These are phyloP conservation scores for Monochamus alternatus DNA, from an alignment of 2,888 invertebrate genomes.

Conservation along the genomic window DNA sequence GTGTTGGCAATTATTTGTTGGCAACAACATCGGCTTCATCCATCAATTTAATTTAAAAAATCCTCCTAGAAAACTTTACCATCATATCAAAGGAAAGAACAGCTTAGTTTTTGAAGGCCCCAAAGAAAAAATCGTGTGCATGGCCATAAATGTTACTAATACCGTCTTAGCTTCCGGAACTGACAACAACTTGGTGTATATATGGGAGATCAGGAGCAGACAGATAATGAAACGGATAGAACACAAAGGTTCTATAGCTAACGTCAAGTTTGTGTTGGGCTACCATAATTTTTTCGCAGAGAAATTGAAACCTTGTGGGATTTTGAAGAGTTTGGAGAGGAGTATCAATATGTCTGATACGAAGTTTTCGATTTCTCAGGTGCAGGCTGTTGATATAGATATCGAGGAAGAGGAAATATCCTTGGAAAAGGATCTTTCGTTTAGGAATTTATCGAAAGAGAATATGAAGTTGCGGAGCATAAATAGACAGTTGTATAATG, in stretches of 20 bases:
- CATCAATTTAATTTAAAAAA: constrained; percentile 79
- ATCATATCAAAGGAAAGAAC: constrained; percentile 74
- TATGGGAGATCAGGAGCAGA: constrained; percentile 87
- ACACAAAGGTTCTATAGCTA: constrained; percentile 84
- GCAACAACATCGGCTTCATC: constrained; percentile 82
- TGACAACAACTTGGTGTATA: constrained; percentile 80
- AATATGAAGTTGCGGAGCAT: constrained; percentile 73
- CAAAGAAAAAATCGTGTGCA: constrained; percentile 78
- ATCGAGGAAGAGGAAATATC: constrained; percentile 59
- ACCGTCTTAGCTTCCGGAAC: constrained; percentile 84
- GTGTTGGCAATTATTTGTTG: constrained; percentile 84
- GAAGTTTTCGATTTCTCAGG: constrained; percentile 70
- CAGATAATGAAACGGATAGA: constrained; percentile 81
- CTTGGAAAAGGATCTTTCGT: constrained; percentile 46
- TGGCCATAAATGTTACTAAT: constrained; percentile 83
- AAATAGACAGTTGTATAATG: constrained; percentile 76
- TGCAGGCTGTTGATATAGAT: constrained; percentile 68
- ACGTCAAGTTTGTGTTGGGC: constrained; percentile 78
- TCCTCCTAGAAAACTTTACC: constrained; percentile 79
- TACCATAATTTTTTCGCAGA: constrained; percentile 76
- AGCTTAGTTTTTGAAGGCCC: constrained; percentile 78
- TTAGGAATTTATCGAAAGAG: constrained; percentile 70
- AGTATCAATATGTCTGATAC: constrained; percentile 74
- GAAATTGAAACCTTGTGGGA: constrained; percentile 74
- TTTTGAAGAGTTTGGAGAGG: constrained; percentile 78